phyloP scores from a whole-genome alignment of 2,888 invertebrate species.

The Metallyticus violacea region DNA sequence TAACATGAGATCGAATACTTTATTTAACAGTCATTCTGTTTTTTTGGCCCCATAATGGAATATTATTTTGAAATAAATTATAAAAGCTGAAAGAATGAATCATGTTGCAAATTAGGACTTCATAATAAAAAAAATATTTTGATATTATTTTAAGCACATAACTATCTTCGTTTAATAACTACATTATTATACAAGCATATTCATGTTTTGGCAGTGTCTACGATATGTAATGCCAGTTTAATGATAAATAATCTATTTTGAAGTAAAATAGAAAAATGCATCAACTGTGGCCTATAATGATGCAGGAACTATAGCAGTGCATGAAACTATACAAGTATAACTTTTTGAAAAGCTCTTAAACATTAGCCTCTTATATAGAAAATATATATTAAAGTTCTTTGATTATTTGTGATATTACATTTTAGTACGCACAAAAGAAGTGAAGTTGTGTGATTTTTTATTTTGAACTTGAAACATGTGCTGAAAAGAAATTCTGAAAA shows the following conservation, averaged over 20 bases:
- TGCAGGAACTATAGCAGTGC: background rate
- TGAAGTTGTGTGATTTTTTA: no score
- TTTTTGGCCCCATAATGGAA: constrained; percentile 10
- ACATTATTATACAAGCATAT: background rate
- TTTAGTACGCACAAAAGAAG: no score
- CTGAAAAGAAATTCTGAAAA: no score
- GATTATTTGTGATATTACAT: no score
- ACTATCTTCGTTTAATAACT: background rate
- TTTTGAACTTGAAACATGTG: no score
- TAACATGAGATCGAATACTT: constrained; percentile 10
- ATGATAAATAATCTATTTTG: background rate
- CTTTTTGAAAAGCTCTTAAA: no score
- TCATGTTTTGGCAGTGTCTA: constrained; percentile 2
- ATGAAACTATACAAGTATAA: background rate
- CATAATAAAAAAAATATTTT: background rate
- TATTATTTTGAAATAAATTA: background rate
- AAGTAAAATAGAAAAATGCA: background rate
- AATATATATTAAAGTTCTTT: no score
- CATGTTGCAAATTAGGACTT: background rate
- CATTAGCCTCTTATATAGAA: no score
- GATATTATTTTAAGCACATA: background rate
- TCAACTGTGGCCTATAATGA: background rate
- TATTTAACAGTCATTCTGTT: background rate
- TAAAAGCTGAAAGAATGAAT: background rate
- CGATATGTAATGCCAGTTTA: constrained; percentile 10